Conservation (phyloP, 2,888 invertebrate species). For the Anoncus sp. region DNA sequence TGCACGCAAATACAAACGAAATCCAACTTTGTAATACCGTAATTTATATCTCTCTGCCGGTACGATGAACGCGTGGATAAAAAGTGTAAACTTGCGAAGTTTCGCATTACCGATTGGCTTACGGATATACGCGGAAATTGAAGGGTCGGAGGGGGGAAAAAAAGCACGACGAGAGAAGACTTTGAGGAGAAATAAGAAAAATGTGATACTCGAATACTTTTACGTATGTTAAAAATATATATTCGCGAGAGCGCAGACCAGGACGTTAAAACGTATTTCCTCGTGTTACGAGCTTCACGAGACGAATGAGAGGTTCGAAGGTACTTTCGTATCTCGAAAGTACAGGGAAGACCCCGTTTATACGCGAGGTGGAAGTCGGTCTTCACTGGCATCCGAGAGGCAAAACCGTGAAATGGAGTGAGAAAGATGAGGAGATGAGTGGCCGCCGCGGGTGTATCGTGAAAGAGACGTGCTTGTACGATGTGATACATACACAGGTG, state of each 20-base stretch:
- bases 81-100: no score
- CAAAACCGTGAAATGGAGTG: not conserved
- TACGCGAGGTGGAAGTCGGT: slow-evolving; percentile 56
- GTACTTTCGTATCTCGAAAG: slow-evolving; percentile 59
- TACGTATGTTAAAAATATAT: not conserved
- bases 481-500: slow-evolving; percentile 6
- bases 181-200: not conserved
- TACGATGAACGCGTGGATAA: no score
- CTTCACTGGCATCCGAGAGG: slow-evolving; percentile 18
- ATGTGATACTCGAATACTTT: not conserved
- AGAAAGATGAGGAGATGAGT: slow-evolving; percentile 2
- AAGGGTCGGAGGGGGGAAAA: no score
- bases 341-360: slow-evolving; percentile 58
- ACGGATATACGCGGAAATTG: no score
- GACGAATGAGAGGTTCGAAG: slow-evolving; percentile 57
- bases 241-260: not conserved
- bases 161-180: no score
- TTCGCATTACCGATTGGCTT: no score
- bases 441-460: not conserved
- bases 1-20: not conserved
- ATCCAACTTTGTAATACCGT: not conserved
- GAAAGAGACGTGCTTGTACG: slow-evolving; percentile 3
- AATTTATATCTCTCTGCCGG: not conserved
- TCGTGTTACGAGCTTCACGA: slow-evolving; percentile 53
- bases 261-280: slow-evolving; percentile 39